Evolutionary conservation across 1,140 invertebrate species (phyloP), one percentile per base, ranked within the genome.

Genomic region (Hestina assimilis): DNA sequence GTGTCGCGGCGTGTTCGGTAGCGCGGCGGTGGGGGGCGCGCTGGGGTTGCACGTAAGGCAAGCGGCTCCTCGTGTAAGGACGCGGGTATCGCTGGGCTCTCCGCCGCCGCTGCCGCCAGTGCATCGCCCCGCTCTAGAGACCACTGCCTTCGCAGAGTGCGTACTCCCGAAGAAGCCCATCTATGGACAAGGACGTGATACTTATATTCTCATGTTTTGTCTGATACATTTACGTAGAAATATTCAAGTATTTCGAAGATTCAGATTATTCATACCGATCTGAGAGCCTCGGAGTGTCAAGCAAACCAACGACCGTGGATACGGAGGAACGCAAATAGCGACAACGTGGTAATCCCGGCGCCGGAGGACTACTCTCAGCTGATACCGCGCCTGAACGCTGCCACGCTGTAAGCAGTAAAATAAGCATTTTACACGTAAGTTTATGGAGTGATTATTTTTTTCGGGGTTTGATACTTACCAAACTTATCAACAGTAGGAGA

Each of bases 111-210:
- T 35, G 62, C 69, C 14, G 69, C 75, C 55, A 72, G 63, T 50
- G 66, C 66, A 38, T 75, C 78, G 24, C 78, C 70, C 24, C 76
- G 74, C 66, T 78, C 79, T 59, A 82, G 72, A 29, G 79, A 82
- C 79, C 79, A 79, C 68, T 79, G 79, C 2, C 79, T 75, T 14
- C 72, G 69, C 63, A 79, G 53, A n/a, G 53, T 57, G 17, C 75
- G 74, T 26, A 59, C 45, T 9, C 65, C 67, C 11, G 59, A 42
- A 17, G 58, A 31, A 28, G 65, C 43, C 57, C 67, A 74, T 38
- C 74, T 73, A 53, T 28, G 9, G 28, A 33, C 9, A 8, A 7
- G 14, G 19, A 52, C 20, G 14, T 9, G 1, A 21, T 28, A 9
- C 4, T 9, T 7, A 8, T n/a, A 9, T 40, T 19, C 7, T 7